phyloP scores from a whole-genome alignment of 2,888 invertebrate genomes.

The Taenaris catops region DNA sequence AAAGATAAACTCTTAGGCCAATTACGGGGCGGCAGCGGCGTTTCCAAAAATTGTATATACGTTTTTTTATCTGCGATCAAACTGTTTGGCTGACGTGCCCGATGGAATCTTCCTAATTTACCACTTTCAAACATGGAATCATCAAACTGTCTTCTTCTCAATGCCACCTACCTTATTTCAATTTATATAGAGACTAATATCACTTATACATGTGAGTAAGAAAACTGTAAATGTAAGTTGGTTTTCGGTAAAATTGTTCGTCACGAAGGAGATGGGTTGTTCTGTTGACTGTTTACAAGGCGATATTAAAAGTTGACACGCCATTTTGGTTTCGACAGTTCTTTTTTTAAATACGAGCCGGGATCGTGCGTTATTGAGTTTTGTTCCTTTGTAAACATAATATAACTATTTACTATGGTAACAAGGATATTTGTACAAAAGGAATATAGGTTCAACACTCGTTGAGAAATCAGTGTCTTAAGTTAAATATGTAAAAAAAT shows the following conservation, averaged over 20 bases:
- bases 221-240: slow-evolving; percentile 14
- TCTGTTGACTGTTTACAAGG: slow-evolving; percentile 56
- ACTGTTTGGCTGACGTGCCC: slow-evolving; percentile 57
- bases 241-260: slow-evolving; percentile 51
- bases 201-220: not conserved
- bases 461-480: too few relatives aligned
- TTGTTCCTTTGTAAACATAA: slow-evolving; percentile 13
- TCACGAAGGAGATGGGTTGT: slow-evolving; percentile 58
- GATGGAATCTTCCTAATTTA: slow-evolving; percentile 52
- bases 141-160: not conserved
- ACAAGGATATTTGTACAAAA: too few relatives aligned
- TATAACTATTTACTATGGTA: too few relatives aligned
- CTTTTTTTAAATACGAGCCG: slow-evolving; percentile 22
- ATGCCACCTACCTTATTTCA: not conserved
- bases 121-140: slow-evolving; percentile 25
- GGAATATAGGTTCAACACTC: too few relatives aligned
- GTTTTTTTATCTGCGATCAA: slow-evolving; percentile 62
- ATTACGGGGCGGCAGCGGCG: slow-evolving; percentile 62
- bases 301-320: slow-evolving; percentile 62
- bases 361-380: slow-evolving; percentile 6
- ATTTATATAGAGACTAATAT: not conserved
- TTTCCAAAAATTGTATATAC: slow-evolving; percentile 34
- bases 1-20: slow-evolving; percentile 67
- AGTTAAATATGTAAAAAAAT: too few relatives aligned
- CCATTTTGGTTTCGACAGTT: slow-evolving; percentile 46